Percentiles rank a stretch among this genome's conserved stretches.
Evolutionary conservation across 2,888 invertebrate species (phyloP).

Genomic region (Torymus auratus): DNA sequence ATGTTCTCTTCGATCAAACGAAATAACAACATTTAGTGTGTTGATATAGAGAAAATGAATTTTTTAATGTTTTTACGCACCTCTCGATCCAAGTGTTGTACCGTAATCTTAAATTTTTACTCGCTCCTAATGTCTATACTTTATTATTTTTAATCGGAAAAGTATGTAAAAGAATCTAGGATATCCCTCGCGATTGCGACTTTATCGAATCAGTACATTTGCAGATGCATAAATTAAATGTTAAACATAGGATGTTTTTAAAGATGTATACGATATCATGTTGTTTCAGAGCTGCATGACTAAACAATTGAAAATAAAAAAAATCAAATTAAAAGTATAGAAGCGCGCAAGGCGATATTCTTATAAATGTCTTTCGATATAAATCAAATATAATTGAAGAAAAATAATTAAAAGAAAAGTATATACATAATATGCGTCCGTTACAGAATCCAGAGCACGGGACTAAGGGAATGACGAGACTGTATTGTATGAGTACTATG

Average conservation of each 20-base stretch:
- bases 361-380: constrained; percentile 45
- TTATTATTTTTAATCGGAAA: too few species aligned
- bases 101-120: too few species aligned
- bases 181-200: too few species aligned
- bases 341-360: constrained; percentile 3
- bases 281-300: constrained; percentile 14
- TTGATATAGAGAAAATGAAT: not conserved
- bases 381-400: constrained; percentile 30
- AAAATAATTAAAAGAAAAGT: not conserved
- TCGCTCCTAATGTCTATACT: too few species aligned
- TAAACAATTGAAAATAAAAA: constrained; percentile 2
- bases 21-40: not conserved
- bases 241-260: constrained; percentile 8
- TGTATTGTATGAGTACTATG: not conserved
- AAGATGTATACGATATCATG: constrained; percentile 22
- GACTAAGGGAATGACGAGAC: not conserved
- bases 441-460: constrained; percentile 32
- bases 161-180: too few species aligned
- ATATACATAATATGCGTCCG: constrained; percentile 10
- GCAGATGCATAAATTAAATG: constrained; percentile 8
- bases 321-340: constrained; percentile 14
- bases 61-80: constrained; percentile 23
- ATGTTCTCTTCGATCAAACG: constrained; percentile 12
- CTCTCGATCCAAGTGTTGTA: not conserved
- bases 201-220: too few species aligned